These are phyloP conservation scores for Silurus asotus DNA, from an alignment of 2,113 vertebrate genomes.

Conservation along the genomic window DNA sequence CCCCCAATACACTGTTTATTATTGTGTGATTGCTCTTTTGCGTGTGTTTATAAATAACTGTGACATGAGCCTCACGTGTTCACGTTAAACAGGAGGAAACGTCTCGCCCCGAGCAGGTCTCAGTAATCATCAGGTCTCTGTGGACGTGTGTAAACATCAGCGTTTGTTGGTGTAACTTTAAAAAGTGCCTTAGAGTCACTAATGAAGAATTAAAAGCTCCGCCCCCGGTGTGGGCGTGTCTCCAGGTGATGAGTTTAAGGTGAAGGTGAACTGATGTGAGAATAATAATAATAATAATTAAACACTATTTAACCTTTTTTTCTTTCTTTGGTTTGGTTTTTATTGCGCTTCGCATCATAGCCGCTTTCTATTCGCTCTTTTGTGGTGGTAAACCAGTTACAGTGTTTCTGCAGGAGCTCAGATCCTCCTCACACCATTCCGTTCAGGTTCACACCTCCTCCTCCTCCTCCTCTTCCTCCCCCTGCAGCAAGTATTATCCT, in stretches of 20 bases:
- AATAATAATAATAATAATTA: conserved; percentile 35
- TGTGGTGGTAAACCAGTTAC: conserved; percentile 73
- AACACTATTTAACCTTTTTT: conserved; percentile 45
- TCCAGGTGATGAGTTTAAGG: conserved; percentile 35
- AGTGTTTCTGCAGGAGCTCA: conserved; percentile 71
- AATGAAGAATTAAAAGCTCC: conserved; percentile 77
- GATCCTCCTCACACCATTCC: conserved; percentile 68
- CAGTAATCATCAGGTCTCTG: background rate
- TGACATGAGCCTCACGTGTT: background rate
- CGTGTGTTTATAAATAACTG: background rate
- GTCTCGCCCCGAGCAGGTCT: background rate
- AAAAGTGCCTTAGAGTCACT: conserved; percentile 96
- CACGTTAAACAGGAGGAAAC: background rate
- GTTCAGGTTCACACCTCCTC: conserved; percentile 79
- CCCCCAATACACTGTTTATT: background rate
- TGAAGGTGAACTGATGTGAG: conserved; percentile 41
- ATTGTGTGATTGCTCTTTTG: background rate
- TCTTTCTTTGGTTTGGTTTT: conserved; percentile 66
- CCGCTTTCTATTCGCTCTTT: conserved; percentile 75
- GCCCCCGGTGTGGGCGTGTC: background rate
- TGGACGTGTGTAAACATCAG: conserved; percentile 39
- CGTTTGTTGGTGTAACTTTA: conserved; percentile 76
- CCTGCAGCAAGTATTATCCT: conserved; percentile 18
- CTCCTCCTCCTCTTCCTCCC: conserved; percentile 63
- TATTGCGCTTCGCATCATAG: conserved; percentile 77